phyloP scores from a whole-genome alignment of 92 coral and sea anemone species.

The Zoanthus gigantus region DNA sequence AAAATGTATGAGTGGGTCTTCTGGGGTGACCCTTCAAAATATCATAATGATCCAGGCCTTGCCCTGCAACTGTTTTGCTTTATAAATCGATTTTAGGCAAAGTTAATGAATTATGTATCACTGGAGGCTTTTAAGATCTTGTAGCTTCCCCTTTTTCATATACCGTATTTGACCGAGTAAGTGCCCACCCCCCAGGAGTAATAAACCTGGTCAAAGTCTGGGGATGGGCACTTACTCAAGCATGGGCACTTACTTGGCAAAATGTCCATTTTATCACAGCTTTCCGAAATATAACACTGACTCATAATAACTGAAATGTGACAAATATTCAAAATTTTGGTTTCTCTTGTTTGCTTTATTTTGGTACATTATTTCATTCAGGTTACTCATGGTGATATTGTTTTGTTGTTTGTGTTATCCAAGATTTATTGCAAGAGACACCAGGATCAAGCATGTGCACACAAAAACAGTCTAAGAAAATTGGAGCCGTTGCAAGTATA shows the following conservation, averaged over 20 bases:
- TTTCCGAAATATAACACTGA: not conserved
- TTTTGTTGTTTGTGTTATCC: conserved; percentile 1
- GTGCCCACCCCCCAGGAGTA: not conserved
- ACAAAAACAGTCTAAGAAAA: not conserved
- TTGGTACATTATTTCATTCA: not conserved
- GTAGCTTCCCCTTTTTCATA: not conserved
- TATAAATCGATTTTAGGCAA: not conserved
- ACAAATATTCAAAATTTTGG: not conserved
- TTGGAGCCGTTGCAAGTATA: not conserved
- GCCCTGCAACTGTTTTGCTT: not conserved
- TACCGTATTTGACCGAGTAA: too few species aligned
- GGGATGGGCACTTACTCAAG: not conserved
- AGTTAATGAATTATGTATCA: not conserved
- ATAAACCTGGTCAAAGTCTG: not conserved
- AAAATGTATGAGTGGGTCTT: not conserved
- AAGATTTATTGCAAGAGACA: conserved; percentile 39
- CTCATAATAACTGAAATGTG: not conserved
- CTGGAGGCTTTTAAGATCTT: not conserved
- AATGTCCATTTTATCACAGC: not conserved
- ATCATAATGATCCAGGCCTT: not conserved
- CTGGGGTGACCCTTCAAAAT: not conserved
- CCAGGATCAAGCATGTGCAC: conserved; percentile 42
- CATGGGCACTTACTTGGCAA: not conserved
- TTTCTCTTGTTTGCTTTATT: not conserved
- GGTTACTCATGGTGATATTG: not conserved